Base-by-base conservation (phyloP, 2,797 vertebrate species). In the Sebastes goodei region DNA sequence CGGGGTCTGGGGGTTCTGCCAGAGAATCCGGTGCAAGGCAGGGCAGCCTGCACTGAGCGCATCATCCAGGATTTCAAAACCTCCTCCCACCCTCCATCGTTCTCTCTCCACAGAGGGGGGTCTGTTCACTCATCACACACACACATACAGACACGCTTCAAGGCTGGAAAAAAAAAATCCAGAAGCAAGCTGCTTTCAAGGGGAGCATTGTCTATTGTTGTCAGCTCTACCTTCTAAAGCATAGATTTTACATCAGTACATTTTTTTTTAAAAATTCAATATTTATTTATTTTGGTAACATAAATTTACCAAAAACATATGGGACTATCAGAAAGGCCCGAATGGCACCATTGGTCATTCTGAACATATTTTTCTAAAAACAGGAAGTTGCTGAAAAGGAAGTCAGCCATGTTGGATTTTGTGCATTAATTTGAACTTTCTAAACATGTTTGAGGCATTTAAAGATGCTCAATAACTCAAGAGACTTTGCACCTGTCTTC, bases 41-140 rank as follows among this genome's bases (percentile, higher is more conserved):
- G 84, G 82, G 79, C 83, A 76, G 79, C 76, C 83, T 86, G 75
- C 65, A 53, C 76, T 33, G 76, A 82, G 66, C 62, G 5, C 74
- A 85, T 90, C 89, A 87, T 87, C 78, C 55, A 57, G 83, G 85
- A 82, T 88, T 91, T 89, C 23, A 81, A 55, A 70, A 61, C 84
- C 76, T 71, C 83, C 80, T 81, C 81, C 78, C 75, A 32, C 56
- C 66, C 71, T 77, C 70, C 70, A 75, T 81, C 78, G 23, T 20
- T 65, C 42, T 59, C 61, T 72, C 65, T 49, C 29, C 76, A 93
- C 85, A 91, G 80, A 86, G 76, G 77, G 77, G 71, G 76, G 80
- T 90, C 84, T 92, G 89, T 89, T 84, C 71, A 33, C 12, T 65
- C 29, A 29, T 30, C 65, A 65, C 56, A 35, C 71, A 62, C 66